Evolutionary conservation across 2,113 vertebrate species (phyloP).

Genomic region (Astatotilapia flaviijosephi): DNA sequence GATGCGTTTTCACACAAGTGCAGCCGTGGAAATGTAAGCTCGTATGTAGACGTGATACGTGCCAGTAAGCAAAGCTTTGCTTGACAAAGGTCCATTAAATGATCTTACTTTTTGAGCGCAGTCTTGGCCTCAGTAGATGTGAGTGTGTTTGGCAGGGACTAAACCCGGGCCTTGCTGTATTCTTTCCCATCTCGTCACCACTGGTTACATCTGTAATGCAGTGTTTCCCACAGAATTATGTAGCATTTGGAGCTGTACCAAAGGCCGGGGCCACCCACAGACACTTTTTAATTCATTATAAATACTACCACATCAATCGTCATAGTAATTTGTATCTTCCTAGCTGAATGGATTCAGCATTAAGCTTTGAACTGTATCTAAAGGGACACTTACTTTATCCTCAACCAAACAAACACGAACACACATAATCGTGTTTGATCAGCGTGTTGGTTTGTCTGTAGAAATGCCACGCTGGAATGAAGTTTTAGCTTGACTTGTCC

Average conservation of each 20-base stretch:
- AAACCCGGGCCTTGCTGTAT: rapidly evolving
- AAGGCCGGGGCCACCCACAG: not conserved
- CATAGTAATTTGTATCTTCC: not conserved
- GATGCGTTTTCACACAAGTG: not conserved
- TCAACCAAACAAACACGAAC: not conserved
- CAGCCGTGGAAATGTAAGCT: not conserved
- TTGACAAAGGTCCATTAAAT: not conserved
- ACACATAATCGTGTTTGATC: not conserved
- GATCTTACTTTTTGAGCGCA: not conserved
- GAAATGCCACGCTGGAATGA: not conserved
- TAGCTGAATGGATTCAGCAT: not conserved
- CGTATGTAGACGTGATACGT: rapidly evolving
- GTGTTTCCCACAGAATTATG: not conserved
- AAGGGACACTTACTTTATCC: not conserved
- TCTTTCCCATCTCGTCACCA: not conserved
- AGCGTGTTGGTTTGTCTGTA: not conserved
- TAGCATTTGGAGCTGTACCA: not conserved
- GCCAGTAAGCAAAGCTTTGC: not conserved
- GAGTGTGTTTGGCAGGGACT: not conserved
- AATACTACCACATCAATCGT: not conserved
- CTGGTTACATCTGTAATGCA: not conserved
- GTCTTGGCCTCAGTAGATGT: not conserved
- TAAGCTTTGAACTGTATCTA: not conserved
- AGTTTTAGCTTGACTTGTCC: not conserved
- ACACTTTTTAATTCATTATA: not conserved